These are phyloP conservation scores for Pseudois nayaur DNA, from an alignment of 2,113 vertebrate species.

Conservation along the genomic window DNA sequence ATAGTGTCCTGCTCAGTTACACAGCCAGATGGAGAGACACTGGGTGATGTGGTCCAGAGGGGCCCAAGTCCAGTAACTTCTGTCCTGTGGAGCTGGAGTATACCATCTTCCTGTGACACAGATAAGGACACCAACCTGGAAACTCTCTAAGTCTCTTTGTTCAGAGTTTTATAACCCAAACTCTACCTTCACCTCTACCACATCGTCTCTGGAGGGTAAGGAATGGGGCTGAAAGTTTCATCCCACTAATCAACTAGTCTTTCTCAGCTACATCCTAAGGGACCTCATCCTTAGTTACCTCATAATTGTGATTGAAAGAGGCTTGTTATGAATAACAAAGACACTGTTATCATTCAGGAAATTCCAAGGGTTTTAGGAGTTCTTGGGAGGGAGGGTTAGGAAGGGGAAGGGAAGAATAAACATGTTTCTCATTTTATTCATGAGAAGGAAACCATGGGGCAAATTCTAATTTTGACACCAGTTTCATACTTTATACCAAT, in stretches of 20 bases:
- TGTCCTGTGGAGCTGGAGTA: background rate
- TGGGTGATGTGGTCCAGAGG: background rate
- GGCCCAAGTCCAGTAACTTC: background rate
- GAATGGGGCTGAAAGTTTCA: background rate
- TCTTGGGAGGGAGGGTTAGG: background rate
- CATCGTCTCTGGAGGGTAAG: background rate
- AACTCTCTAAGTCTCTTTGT: background rate
- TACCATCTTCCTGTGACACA: background rate
- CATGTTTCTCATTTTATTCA: background rate
- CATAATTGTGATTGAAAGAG: background rate
- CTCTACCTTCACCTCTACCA: background rate
- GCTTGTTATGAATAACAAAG: background rate
- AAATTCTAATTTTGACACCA: background rate
- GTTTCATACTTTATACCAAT: background rate
- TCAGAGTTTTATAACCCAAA: background rate
- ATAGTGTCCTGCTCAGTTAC: background rate
- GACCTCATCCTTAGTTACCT: background rate
- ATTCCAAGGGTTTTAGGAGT: background rate
- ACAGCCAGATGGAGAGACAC: background rate
- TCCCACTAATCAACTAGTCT: background rate
- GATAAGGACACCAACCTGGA: background rate
- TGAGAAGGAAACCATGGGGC: background rate
- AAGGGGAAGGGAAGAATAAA: background rate
- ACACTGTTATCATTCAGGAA: background rate
- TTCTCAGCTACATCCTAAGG: background rate